phyloP scores from a whole-genome alignment of 2,888 invertebrate species.

The Masnerella sp. region DNA sequence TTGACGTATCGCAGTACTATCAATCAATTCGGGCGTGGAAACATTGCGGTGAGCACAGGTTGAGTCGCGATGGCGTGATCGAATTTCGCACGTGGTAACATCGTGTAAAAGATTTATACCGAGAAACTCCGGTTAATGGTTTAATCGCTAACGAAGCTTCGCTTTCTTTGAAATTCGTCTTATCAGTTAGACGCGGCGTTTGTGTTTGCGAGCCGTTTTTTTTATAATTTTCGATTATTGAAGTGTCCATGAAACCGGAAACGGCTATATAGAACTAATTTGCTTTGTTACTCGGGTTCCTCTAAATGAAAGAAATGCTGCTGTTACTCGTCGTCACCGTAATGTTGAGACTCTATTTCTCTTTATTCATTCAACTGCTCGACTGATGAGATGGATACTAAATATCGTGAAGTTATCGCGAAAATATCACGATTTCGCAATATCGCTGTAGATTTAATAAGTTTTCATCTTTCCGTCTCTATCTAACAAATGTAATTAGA shows the following conservation, averaged over 20 bases:
- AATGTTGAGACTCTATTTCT: background rate
- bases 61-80: conserved; percentile 23
- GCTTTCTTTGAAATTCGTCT: conserved; percentile 65
- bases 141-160: conserved; percentile 66
- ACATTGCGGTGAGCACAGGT: conserved; percentile 20
- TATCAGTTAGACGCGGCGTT: conserved; percentile 65
- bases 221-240: conserved; percentile 48
- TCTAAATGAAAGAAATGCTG: conserved; percentile 56
- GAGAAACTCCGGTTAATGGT: conserved; percentile 64
- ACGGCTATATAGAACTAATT: conserved; percentile 64
- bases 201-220: conserved; percentile 60
- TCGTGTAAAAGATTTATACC: conserved; percentile 67
- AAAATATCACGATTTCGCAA: too few relatives aligned
- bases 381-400: too few relatives aligned
- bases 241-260: conserved; percentile 72
- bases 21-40: conserved; percentile 35
- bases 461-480: too few relatives aligned
- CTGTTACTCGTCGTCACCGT: too few relatives aligned
- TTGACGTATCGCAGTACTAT: conserved; percentile 52
- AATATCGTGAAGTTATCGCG: too few relatives aligned
- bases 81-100: conserved; percentile 58
- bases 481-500: too few relatives aligned
- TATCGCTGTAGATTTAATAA: too few relatives aligned
- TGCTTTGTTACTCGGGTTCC: conserved; percentile 48
- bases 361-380: too few relatives aligned